Conservation (phyloP, 2,888 invertebrate genomes). For the Acrocera orbiculus region DNA sequence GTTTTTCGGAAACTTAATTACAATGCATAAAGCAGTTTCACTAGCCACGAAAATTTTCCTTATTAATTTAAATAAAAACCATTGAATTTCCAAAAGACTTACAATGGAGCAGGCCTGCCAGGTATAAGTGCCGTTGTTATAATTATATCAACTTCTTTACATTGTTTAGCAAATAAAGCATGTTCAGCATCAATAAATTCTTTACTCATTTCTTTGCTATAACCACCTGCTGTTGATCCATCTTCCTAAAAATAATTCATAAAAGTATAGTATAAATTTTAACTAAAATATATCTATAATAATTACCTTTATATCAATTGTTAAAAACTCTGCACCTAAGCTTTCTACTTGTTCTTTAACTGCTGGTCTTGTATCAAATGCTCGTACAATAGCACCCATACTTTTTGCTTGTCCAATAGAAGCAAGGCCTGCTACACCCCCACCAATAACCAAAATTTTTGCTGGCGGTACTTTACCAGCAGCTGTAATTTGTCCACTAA, state of each 20-base stretch:
- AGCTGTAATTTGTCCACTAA: constrained; percentile 78
- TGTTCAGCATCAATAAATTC: constrained; percentile 74
- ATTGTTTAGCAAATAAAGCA: constrained; percentile 70
- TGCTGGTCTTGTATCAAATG: constrained; percentile 71
- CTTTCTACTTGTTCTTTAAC: constrained; percentile 75
- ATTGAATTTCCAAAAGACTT: no score
- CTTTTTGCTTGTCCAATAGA: constrained; percentile 62
- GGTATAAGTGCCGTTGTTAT: constrained; percentile 84
- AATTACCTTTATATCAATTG: constrained; percentile 50
- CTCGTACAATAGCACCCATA: constrained; percentile 79
- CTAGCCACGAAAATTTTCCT: no score
- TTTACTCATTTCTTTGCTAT: constrained; percentile 74
- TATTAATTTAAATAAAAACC: not conserved
- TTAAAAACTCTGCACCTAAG: constrained; percentile 74
- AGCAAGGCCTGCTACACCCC: constrained; percentile 76
- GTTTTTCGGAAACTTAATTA: no score
- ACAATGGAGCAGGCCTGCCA: constrained; percentile 61
- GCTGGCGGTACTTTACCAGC: constrained; percentile 81
- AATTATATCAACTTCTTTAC: constrained; percentile 67
- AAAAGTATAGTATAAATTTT: no score
- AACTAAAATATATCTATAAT: not conserved
- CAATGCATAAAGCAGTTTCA: no score
- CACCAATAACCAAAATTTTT: constrained; percentile 73
- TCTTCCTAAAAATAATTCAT: constrained; percentile 39
- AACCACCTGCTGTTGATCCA: constrained; percentile 53